Base-by-base conservation (phyloP, 2,797 vertebrate genomes). In the Syngnathus acus region DNA sequence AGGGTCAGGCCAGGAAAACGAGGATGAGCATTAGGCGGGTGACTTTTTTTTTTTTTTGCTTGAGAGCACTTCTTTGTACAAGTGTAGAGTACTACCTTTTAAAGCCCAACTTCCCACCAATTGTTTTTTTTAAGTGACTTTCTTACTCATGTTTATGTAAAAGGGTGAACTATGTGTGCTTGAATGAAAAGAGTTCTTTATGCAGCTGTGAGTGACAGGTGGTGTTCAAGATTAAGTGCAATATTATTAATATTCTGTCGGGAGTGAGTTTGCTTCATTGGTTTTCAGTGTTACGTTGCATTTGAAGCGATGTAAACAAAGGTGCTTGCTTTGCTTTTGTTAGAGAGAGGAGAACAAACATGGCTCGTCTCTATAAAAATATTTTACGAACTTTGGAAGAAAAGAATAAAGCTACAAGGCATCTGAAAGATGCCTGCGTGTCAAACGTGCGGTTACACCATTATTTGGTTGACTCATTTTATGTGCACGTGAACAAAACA, bases 1-100 rank as follows among this genome's bases (percentile, higher is more conserved):
- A 91, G 96, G 95, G 47, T 96, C 95, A 5, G 93, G 95, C 61
- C 96, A 95, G 79, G 96, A 99, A 75, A 98, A 95, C 0, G 95
- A 97, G 72, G 96, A 98, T 3, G 92, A 97, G 81, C 92, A 94
- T 77, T 69, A 21, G 23, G 60, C 69, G 74, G 73, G 26, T 19
- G 47, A 21, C n/a, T 65, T 54, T 6, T 13, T 8, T 61, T 62
- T 80, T 74, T 86, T 77, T 80, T 88, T 81, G 85, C 86, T 93
- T 88, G 82, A 87, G 81, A 94, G 89, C 92, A 91, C 90, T 93
- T 89, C 87, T 77, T 95, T 95, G 91, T 95, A 95, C 88, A 89
- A 92, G 89, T 92, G 91, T 93, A 94, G 92, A 93, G 91, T 92
- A 95, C 92, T 93, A 92, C 93, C 89, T 93, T 94, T 94, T 92